phyloP scores from a whole-genome alignment of 1,140 invertebrate species.

The Megalopta genalis region DNA sequence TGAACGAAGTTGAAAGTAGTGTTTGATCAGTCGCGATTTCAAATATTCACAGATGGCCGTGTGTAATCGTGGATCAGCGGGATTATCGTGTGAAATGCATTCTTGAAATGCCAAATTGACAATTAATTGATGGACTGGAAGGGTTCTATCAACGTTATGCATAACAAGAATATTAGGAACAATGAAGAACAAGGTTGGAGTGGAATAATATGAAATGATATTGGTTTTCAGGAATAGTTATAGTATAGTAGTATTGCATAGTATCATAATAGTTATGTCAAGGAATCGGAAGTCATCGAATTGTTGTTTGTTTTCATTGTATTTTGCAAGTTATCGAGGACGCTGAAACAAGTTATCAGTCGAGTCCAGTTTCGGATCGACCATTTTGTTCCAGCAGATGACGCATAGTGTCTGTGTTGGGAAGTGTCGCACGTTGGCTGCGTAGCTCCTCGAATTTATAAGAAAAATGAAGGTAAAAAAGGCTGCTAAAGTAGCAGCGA shows the following conservation, averaged over 20 bases:
- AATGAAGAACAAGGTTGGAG: background rate
- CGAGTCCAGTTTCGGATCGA: background rate
- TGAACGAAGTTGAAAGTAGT: background rate
- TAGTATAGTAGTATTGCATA: too few species aligned
- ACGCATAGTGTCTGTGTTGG: background rate
- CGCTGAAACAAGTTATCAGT: background rate
- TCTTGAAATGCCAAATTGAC: too few species aligned
- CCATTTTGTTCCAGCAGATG: too few species aligned
- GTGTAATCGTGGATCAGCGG: too few species aligned
- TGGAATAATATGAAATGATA: background rate
- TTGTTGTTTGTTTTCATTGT: too few species aligned
- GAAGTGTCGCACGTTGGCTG: background rate
- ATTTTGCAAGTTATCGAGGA: too few species aligned
- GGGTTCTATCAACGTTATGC: background rate
- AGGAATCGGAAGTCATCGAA: too few species aligned
- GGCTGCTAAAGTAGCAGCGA: background rate
- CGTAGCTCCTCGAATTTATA: background rate
- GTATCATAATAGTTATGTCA: too few species aligned
- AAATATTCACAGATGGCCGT: background rate
- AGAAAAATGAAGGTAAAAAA: conserved; percentile 33
- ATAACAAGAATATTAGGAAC: background rate
- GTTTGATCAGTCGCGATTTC: background rate
- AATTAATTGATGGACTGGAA: too few species aligned
- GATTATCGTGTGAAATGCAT: too few species aligned
- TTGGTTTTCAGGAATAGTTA: too few species aligned